Percentiles rank a stretch among this genome's conserved stretches.
Evolutionary conservation across 2,888 invertebrate genomes (phyloP).

Genomic region (Seladonia tumulorum): DNA sequence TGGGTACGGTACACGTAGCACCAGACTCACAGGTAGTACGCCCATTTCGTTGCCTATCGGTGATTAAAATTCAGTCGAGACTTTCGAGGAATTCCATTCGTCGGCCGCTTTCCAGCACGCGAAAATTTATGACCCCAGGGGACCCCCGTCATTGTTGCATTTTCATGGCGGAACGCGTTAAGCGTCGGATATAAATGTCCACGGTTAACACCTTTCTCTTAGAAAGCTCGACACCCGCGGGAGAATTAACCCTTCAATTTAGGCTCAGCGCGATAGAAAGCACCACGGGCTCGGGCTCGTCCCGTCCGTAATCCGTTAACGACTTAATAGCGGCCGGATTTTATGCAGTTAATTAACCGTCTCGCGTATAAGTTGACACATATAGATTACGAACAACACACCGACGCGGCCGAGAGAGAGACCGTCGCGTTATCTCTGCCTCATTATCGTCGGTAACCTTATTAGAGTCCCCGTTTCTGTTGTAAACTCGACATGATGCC

Average conservation of each 20-base stretch:
- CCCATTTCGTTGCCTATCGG: constrained; percentile 10
- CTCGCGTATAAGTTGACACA: not conserved
- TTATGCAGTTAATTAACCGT: constrained; percentile 1
- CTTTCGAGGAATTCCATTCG: constrained; percentile 6
- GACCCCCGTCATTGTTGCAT: constrained; percentile 5
- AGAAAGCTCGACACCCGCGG: constrained; percentile 31
- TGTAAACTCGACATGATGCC: not conserved
- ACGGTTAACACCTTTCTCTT: constrained; percentile 50
- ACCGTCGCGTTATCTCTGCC: not conserved
- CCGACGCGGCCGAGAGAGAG: not conserved
- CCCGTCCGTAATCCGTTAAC: not conserved
- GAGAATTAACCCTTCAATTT: not conserved
- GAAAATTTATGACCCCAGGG: constrained; percentile 26
- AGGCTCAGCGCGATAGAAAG: not conserved
- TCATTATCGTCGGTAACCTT: not conserved
- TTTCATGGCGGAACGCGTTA: constrained; percentile 11
- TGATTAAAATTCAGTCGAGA: not conserved
- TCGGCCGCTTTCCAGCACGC: constrained; percentile 27
- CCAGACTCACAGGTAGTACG: constrained; percentile 6
- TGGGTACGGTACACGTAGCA: too few relatives aligned
- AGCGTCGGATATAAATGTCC: constrained; percentile 6
- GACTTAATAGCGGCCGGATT: not conserved
- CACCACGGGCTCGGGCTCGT: not conserved
- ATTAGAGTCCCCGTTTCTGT: not conserved
- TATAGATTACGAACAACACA: not conserved